Percentiles rank a stretch among this genome's conserved stretches.
Evolutionary conservation across 2,888 invertebrate genomes (phyloP).

Genomic region (Cataglyphis altisquamis): DNA sequence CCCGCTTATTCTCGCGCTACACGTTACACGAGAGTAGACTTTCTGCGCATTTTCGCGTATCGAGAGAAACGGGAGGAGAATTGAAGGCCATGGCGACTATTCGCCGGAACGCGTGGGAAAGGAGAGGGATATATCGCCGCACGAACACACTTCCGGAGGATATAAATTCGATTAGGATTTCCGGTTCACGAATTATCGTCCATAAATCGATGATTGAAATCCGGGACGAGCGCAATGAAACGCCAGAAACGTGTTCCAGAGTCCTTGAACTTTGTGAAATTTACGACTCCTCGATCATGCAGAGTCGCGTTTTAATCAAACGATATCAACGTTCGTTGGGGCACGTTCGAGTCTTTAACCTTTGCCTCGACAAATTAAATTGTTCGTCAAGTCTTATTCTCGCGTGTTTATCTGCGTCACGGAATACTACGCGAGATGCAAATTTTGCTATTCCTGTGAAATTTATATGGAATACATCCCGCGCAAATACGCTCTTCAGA

Average conservation of each 20-base stretch:
- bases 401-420: constrained; percentile 6
- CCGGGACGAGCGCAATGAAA: too few species aligned
- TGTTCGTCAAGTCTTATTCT: constrained; percentile 21
- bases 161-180: constrained; percentile 20
- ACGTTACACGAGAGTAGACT: neutral
- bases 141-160: neutral
- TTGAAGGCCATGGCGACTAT: constrained; percentile 4
- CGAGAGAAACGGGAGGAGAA: neutral
- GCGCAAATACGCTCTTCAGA: neutral
- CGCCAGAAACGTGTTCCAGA: neutral
- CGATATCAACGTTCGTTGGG: neutral
- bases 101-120: neutral
- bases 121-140: neutral
- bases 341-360: constrained; percentile 29
- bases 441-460: neutral
- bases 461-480: constrained; percentile 12
- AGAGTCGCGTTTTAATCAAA: constrained; percentile 19
- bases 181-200: neutral
- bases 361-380: constrained; percentile 37
- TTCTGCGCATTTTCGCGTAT: neutral
- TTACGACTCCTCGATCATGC: neutral
- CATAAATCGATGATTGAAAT: neutral
- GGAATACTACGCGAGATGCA: neutral
- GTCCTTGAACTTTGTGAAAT: constrained; percentile 41
- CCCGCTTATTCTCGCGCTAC: neutral